Conservation (phyloP, 2,888 invertebrate genomes). For the Eretmocerus hayati region DNA sequence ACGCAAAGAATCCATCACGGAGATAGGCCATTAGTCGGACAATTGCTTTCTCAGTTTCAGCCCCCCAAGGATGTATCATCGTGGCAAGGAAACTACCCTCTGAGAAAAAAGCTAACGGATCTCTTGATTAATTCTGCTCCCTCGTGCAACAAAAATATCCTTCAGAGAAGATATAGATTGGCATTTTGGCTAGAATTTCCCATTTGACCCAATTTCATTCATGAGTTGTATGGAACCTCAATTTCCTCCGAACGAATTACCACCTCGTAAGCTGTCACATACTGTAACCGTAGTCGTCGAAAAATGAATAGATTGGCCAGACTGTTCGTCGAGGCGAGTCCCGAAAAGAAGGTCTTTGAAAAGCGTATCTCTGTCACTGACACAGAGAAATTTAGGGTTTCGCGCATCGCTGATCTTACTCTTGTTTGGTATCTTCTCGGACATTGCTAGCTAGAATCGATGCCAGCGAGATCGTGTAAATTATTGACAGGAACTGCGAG, state of each 20-base stretch:
- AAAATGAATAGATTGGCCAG: slow-evolving; percentile 7
- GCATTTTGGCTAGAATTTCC: background rate
- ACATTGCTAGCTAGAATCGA: too few species aligned
- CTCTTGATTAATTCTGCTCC: too few species aligned
- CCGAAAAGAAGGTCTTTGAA: background rate
- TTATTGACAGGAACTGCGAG: too few species aligned
- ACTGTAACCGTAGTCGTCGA: background rate
- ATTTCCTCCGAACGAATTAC: slow-evolving; percentile 13
- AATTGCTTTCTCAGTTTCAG: too few species aligned
- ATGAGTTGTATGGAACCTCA: background rate
- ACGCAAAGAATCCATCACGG: too few species aligned
- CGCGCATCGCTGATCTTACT: too few species aligned
- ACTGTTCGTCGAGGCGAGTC: slow-evolving; percentile 4
- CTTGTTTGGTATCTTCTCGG: too few species aligned
- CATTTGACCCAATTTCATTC: background rate
- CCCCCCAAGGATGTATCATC: too few species aligned
- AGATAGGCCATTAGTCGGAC: too few species aligned
- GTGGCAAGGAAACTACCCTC: too few species aligned
- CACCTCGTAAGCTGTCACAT: background rate
- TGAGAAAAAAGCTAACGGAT: too few species aligned
- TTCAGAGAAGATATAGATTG: background rate
- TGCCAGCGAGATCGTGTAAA: too few species aligned
- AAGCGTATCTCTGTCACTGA: slow-evolving; percentile 1
- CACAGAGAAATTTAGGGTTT: background rate
- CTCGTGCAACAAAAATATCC: background rate